Evolutionary conservation across 2,888 invertebrate species (phyloP), one percentile per base, ranked within the genome.

Genomic region (Lasius fuliginosus): DNA sequence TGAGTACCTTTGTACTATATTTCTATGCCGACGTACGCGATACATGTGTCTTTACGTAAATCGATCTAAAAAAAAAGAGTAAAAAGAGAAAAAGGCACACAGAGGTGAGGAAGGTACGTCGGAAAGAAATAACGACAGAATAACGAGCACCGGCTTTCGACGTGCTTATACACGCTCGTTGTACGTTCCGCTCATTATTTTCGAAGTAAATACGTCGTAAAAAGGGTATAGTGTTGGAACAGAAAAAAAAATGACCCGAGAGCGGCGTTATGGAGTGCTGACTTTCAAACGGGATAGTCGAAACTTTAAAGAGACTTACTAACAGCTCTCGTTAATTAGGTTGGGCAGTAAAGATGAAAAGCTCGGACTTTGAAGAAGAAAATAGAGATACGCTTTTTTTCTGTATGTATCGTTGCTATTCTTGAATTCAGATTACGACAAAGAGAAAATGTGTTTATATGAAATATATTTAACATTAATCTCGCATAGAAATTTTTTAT

Each of bases 121-220:
- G 79, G 75, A 74, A 87, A 74, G 85, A 89, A 87, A 85, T 89
- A 89, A 90, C 87, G 90, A 89, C 56, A 62, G 82, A 86, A 82
- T 86, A 87, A 87, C 82, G 89, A 88, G 88, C 81, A 76, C 65
- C 18, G 49, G 53, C 75, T 82, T 81, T 36, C 79, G 68, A 76
- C 82, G 84, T 68, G 68, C 84, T 73, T 76, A 67, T 82, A 74
- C 68, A 68, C 69, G 65, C 64, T 62, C 58, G 33, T 77, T 71
- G 71, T 82, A 67, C 64, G 60, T 30, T 46, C 67, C 76, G 68
- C 90, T 89, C 89, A 87, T 89, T 89, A 89, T 89, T 89, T 90
- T 86, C 82, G 83, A 77, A 82, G 89, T 83, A 87, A 89, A 87
- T 86, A 85, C 86, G 64, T 68, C 64, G 81, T 40, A 65, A 79